phyloP scores from a whole-genome alignment of 2,113 vertebrate species.

The Eubucco bourcierii region DNA sequence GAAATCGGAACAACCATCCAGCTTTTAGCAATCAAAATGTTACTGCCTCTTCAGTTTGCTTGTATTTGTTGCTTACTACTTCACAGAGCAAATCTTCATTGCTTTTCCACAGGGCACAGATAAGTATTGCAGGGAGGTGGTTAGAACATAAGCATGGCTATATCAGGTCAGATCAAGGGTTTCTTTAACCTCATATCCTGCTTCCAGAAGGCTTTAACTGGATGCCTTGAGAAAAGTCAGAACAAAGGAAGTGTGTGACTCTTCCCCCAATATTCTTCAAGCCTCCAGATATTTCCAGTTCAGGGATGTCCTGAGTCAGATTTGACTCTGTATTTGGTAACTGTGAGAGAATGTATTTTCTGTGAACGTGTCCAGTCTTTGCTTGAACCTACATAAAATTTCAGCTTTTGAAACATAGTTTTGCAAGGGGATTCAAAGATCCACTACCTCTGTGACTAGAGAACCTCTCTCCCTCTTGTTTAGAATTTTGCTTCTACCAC shows the following conservation, averaged over 20 bases:
- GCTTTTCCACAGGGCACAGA: neutral
- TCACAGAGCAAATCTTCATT: neutral
- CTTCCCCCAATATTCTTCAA: neutral
- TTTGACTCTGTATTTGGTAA: conserved; percentile 44
- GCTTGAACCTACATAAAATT: neutral
- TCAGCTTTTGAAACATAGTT: neutral
- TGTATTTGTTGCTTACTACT: neutral
- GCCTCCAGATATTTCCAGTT: conserved; percentile 39
- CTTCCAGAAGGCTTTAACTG: neutral
- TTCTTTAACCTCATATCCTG: neutral
- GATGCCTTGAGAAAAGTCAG: neutral
- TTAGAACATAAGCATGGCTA: neutral
- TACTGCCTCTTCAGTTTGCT: neutral
- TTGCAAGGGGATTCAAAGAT: neutral
- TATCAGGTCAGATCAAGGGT: neutral
- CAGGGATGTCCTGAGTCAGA: conserved; percentile 33
- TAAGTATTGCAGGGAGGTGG: neutral
- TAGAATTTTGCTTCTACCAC: neutral
- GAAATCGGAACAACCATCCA: neutral
- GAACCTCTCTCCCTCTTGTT: neutral
- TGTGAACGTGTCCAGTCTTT: conserved; percentile 21
- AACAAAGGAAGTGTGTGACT: neutral
- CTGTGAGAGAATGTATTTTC: neutral
- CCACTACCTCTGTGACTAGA: neutral
- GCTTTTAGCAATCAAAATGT: neutral